Base-by-base conservation (phyloP, 2,113 vertebrate genomes). In the Ptychochromis oligacanthus region DNA sequence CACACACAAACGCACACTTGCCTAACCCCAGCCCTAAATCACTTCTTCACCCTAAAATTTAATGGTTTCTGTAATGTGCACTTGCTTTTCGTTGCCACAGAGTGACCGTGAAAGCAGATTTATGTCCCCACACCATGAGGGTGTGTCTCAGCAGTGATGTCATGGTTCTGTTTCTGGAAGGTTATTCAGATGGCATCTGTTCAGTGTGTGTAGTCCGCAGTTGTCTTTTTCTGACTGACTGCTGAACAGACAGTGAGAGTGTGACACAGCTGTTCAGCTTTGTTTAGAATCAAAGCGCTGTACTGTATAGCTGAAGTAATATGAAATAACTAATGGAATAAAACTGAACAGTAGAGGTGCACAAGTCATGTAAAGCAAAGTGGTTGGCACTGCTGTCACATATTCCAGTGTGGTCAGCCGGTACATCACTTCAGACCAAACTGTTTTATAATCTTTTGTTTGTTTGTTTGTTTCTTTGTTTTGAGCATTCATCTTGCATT, bases 161-260 rank as follows among this genome's bases (percentile, higher is more conserved):
- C 85, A 91, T 84, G 76, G n/a, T 60, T 64, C 89, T 91, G 61
- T 85, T 91, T 86, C 57, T 78, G 86, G 89, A 91, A 87, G 81
- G 81, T 80, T 80, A 84, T 86, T 79, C 75, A 17, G 64, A 58
- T 59, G 87, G 83, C 81, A 89, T 82, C 76, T 72, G 72, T 75
- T 58, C 38, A 43, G 58, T 75, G 84, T 80, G 67, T 31, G 65
- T 26, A 67, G 78, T 22, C n/a, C 54, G 79, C 87, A 83, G 59
- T 83, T 87, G 89, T 83, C 62, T 82, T 61, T 60, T 67, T 70
- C 72, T 80, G 43, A 60, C 75, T 49, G 75, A 26, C 61, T 38
- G 52, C 57, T 54, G 62, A 52, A n/a, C 74, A 40, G 56, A 72
- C 74, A n/a, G 15, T 7, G 75, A 59, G 58, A 77, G 76, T 84